Conservation (phyloP, 2,888 invertebrate species). For the Biston stratarius region DNA sequence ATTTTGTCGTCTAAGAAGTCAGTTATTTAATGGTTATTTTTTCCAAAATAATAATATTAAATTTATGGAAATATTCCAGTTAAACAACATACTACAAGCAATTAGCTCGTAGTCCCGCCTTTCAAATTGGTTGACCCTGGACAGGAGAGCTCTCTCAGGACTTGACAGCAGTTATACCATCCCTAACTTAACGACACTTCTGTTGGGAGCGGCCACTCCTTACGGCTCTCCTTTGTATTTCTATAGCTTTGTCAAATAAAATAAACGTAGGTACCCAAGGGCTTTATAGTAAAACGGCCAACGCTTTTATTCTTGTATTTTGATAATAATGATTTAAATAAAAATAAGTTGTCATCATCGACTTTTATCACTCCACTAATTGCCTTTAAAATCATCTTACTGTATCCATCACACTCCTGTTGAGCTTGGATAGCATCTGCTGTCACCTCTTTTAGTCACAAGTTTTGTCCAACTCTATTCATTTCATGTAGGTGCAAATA, state of each 20-base stretch:
- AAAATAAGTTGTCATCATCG: background rate
- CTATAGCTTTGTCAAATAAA: constrained; percentile 52
- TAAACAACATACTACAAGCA: constrained; percentile 7
- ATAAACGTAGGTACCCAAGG: constrained; percentile 30
- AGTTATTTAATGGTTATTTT: no score
- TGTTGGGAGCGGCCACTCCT: constrained; percentile 65
- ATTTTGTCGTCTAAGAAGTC: background rate
- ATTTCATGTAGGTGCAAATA: no score
- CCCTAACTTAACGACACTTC: constrained; percentile 63
- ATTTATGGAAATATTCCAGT: background rate
- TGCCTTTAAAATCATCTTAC: no score
- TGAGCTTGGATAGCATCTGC: no score
- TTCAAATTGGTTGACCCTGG: constrained; percentile 22
- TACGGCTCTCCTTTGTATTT: constrained; percentile 62
- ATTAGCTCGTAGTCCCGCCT: constrained; percentile 15
- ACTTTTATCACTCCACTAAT: no score
- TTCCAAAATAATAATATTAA: background rate
- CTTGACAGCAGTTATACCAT: constrained; percentile 28
- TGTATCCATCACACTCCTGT: no score
- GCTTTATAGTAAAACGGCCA: constrained; percentile 19
- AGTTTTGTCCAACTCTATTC: no score
- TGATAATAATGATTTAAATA: background rate
- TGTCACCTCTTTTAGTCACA: no score
- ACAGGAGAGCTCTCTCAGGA: constrained; percentile 21
- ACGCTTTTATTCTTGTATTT: constrained; percentile 16